Base-by-base conservation (phyloP, 2,113 vertebrate species). In the Mola mola region DNA sequence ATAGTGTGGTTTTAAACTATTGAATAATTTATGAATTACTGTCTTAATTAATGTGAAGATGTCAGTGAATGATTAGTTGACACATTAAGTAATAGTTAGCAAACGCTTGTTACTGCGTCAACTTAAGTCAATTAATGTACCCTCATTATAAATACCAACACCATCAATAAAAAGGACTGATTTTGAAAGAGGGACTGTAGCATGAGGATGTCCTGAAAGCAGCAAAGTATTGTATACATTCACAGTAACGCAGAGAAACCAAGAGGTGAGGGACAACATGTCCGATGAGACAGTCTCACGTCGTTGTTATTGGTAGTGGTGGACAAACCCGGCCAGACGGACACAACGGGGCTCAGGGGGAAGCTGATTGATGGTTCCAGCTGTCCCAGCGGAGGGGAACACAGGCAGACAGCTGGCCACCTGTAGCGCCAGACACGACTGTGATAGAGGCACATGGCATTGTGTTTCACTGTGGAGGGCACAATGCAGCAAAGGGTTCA, bases 321-420 rank as follows among this genome's bases (percentile, higher is more conserved):
- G 84, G 69, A 81, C 72, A 55, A 78, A 11, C 33, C 3, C 1
- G 46, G 66, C 66, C 67, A 81, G 66, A 74, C 72, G 68, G 79
- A 84, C 71, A 76, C 72, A 52, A 42, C 59, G 34, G 70, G 71
- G 72, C 65, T 72, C 25, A 6, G 73, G 58, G 74, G 51, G 68
- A 58, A 9, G 28, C 73, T 89, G 90, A 92, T 88, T 91, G 88
- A 91, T 89, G 85, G 90, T 83, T 87, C 75, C 87, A 90, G 90
- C 89, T 92, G 88, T 88, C 87, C 87, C 82, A 66, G 74, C 81
- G 83, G 84, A 79, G 67, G 69, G 59, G 72, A 82, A 84, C 86
- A 79, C 82, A 87, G 78, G 82, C 78, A 65, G 87, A 87, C 90
- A 91, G 88, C 90, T 90, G 88, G 87, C 89, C 89, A 92, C 90